Base-by-base conservation (phyloP, 2,797 vertebrate species). In the Streptopelia turtur region DNA sequence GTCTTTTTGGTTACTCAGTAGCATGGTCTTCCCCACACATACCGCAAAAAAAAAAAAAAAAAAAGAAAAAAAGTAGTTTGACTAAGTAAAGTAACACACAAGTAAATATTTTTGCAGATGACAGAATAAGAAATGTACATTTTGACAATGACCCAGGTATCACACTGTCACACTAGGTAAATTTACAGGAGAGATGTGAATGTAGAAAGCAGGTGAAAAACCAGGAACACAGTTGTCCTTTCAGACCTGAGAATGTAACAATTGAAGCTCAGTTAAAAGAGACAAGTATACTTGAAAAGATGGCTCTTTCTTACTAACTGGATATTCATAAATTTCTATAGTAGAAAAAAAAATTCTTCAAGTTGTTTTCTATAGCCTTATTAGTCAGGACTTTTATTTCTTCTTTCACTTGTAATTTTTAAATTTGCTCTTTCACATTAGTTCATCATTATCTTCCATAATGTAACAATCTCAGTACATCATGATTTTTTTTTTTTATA, bases 1-100 rank as follows among this genome's bases (percentile, higher is more conserved):
- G 8, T 23, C 9, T 2, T 5, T 71, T 88, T 16, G 4, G 8
- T 3, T 49, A 41, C 7, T 70, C 31, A 63, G 2, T 31, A 24
- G 1, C 37, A 63, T 56, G 18, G 22, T 55, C 7, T 18, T 45
- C 9, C 6, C 2, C n/a, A 7, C 10, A 27, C 5, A 15, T 4
- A 49, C 43, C 9, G 16, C 7, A 43, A 16, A 43, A 43, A 43
- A 18, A 18, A 43, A 43, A 43, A 43, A 43, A 43, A 43, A 43
- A 43, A 43, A 16, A 13, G 30, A 57, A 23, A 6, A 33, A 72
- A 37, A 8, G 8, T 59, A 6, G 3, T 65, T 65, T 43, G 56
- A 80, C 59, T 39, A n/a, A 47, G 24, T 31, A 52, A 69, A 53
- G 16, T 37, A 57, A 61, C 57, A 21, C 41, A 68, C 3, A 74